Evolutionary conservation across 2,113 vertebrate genomes (phyloP).

Genomic region (Struthidea cinerea): DNA sequence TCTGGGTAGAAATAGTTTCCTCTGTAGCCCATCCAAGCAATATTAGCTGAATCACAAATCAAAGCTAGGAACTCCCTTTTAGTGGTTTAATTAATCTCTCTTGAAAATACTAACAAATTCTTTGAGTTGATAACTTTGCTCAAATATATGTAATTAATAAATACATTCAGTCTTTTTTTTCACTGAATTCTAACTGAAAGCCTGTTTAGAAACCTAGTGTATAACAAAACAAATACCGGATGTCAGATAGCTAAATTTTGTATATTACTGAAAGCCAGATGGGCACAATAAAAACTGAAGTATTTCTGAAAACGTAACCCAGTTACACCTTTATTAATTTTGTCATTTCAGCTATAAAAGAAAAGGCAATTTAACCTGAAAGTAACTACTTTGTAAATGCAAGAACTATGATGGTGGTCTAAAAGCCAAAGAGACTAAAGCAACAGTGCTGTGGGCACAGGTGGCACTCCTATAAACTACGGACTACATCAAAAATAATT

Average conservation of each 20-base stretch:
- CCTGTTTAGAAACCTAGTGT: background rate
- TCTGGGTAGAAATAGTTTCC: background rate
- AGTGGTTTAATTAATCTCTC: background rate
- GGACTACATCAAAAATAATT: background rate
- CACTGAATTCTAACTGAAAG: background rate
- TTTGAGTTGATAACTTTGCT: background rate
- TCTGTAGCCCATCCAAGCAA: background rate
- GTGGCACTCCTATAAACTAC: background rate
- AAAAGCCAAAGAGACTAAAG: background rate
- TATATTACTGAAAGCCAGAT: background rate
- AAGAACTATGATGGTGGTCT: background rate
- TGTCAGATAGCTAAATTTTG: background rate
- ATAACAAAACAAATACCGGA: background rate
- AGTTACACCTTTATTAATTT: background rate
- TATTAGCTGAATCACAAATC: conserved; percentile 24
- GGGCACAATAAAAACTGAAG: background rate
- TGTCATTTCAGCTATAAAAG: background rate
- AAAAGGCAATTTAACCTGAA: background rate
- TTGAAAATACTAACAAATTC: background rate
- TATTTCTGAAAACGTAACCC: background rate
- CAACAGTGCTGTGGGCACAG: background rate
- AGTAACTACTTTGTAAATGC: background rate
- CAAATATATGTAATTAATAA: background rate
- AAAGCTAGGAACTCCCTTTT: background rate
- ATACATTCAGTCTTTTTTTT: background rate